Evolutionary conservation across 2,797 vertebrate genomes (phyloP), one percentile per base, ranked within the genome.

Genomic region (Cirrhinus mrigala): DNA sequence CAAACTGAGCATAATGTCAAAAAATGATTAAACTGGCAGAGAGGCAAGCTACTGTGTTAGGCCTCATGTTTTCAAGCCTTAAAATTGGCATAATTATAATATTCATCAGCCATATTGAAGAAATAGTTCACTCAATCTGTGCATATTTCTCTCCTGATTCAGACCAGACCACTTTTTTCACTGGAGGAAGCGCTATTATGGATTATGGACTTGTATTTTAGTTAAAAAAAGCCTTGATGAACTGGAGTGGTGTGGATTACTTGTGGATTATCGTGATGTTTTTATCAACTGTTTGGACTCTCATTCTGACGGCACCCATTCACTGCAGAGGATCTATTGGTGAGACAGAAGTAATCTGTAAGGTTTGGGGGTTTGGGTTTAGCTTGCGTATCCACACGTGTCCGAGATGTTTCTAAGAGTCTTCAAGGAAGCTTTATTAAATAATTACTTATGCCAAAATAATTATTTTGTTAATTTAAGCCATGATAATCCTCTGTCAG

Each of bases 1-100:
- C 77, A 85, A 80, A 80, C 16, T 54, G 27, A 80, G 44, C 58
- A 79, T 74, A 80, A 85, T 85, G 46, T 73, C 77, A 85, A 74
- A 74, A 74, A 80, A 80, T 1, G 3, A 62, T 62, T 71, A 71
- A 64, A 71, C 54, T 73, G 66, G 56, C 76, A 79, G 7, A 15
- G 10, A 46, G 5, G 15, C 50, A 69, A 70, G 40, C 82, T 83
- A 54, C 22, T 24, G 33, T 56, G 44, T 46, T 44, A 69, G 33
- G 50, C 66, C n/a, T 70, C 56, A 24, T 29, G 12, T 76, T 24
- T 46, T 75, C 27, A 46, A 37, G 22, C 6, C 8, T 33, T 68
- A 52, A 15, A 84, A 1, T 29, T 3, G 48, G n/a, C 29, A 69
- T 84, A 58, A 4, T 58, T n/a, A 37, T 16, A 22, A n/a, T 78